phyloP scores from a whole-genome alignment of 2,113 vertebrate species.

The Elephantulus edwardii region DNA sequence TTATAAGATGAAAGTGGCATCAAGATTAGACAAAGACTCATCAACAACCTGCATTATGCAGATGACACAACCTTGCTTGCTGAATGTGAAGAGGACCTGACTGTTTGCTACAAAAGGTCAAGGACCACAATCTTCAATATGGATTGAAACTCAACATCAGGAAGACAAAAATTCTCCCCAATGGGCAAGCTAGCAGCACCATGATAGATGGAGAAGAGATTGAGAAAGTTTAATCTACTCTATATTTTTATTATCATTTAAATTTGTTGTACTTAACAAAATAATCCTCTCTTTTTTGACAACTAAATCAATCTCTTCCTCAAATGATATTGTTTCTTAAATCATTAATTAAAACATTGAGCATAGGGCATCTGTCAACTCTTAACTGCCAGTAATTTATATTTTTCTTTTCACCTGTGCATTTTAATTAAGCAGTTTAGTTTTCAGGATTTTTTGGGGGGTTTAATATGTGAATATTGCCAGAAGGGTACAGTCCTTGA shows the following conservation, averaged over 20 bases:
- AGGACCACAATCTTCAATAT: too few species aligned
- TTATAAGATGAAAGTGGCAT: too few species aligned
- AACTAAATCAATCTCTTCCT: not conserved
- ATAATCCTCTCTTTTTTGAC: not conserved
- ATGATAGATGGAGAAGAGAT: too few species aligned
- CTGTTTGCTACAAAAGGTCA: too few species aligned
- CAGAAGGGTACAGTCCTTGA: too few species aligned
- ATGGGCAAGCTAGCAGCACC: too few species aligned
- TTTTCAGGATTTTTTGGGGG: not conserved
- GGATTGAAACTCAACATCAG: too few species aligned
- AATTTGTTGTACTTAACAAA: not conserved
- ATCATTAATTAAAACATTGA: not conserved
- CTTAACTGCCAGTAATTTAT: not conserved
- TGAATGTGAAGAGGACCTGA: too few species aligned
- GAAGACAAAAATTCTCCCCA: too few species aligned
- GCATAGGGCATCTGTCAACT: not conserved
- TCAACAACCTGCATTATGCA: too few species aligned
- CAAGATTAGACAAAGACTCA: too few species aligned
- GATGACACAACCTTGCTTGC: too few species aligned
- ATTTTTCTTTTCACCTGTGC: not conserved
- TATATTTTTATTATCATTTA: constrained; percentile 39
- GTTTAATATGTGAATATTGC: not conserved
- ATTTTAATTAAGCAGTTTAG: not conserved
- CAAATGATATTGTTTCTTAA: not conserved
- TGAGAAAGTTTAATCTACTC: constrained; percentile 22